A percentile compares a stretch with the other conserved stretches of the same genome.
phyloP scores from a whole-genome alignment of 2,797 vertebrate genomes.

The Ceryle rudis region DNA sequence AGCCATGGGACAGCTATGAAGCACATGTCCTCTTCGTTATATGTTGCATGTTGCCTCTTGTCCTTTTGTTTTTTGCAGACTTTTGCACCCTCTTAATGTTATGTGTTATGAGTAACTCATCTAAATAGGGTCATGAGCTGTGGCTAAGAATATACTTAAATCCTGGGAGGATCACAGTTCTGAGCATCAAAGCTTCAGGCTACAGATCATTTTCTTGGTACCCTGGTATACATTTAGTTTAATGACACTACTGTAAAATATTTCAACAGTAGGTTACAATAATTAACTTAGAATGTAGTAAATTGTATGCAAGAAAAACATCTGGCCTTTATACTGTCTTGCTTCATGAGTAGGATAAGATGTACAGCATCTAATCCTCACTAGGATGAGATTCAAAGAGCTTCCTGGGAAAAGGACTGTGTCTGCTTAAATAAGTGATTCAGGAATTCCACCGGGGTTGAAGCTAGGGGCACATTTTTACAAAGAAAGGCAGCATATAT shows the following conservation, averaged over 20 bases:
- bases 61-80: neutral
- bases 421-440: neutral
- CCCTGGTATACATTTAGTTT: neutral
- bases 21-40: fast-evolving
- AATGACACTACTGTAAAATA: neutral
- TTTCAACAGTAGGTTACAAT: neutral
- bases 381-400: neutral
- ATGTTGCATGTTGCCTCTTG: neutral
- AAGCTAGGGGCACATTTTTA: neutral
- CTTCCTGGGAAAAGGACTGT: neutral
- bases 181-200: neutral
- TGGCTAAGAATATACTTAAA: neutral
- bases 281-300: neutral
- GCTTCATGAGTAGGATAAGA: neutral
- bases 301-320: neutral
- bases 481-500: neutral
- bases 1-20: neutral
- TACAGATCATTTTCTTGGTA: neutral
- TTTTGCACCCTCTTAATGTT: neutral
- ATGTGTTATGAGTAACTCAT: neutral
- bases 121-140: neutral
- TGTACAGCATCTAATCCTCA: neutral
- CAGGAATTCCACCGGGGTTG: neutral
- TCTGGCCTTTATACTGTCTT: neutral
- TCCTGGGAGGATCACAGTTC: neutral